Base-by-base conservation (phyloP, 2,888 invertebrate genomes). In the Pachydiplax longipennis region DNA sequence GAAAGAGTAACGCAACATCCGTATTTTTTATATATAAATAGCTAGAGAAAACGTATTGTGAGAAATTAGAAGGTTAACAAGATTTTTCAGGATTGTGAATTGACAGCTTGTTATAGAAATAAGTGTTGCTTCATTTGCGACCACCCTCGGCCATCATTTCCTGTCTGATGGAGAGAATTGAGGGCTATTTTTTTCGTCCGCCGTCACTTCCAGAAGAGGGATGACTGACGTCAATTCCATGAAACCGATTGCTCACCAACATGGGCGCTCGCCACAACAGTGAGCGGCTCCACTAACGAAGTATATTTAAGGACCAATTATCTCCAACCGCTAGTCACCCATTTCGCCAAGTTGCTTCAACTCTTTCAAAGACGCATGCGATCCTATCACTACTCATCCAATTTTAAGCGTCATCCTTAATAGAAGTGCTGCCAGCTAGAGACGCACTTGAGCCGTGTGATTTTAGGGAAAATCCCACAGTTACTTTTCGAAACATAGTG, bases 221-320 rank as follows among this genome's bases (percentile, higher is more conserved):
- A 87, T 37, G 40, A 61, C 37, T 87, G 87, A 61, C 87, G 61
- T 87, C 87, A 87, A 87, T 87, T 65, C 87, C 87, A 61, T 61
- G 61, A 87, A 87, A 58, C 61, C 61, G 87, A 87, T n/a, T 87
- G 87, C 61, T 87, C 87, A 37, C 87, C 87, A 87, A 82, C 58
- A 13, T 35, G 83, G 58, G 58, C 22, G 65, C 35, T 83, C 58
- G 87, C 87, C 61, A 61, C 87, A 87, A 37, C 87, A n/a, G 58
- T 61, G 13, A 35, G 61, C 37, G 87, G 25, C 53, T 37, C 87
- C 58, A 35, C 58, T 87, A n/a, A 53, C 53, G 53, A 53, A 37
- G 65, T 40, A n/a, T 61, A 65, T 65, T 61, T 61, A 87, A 87
- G 61, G 61, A 13, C 61, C 37, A 87, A 87, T 87, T 61, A 87